Evolutionary conservation across 2,797 vertebrate genomes (phyloP), one percentile per base, ranked within the genome.

Genomic region (Xiphorhynchus erythropygius): DNA sequence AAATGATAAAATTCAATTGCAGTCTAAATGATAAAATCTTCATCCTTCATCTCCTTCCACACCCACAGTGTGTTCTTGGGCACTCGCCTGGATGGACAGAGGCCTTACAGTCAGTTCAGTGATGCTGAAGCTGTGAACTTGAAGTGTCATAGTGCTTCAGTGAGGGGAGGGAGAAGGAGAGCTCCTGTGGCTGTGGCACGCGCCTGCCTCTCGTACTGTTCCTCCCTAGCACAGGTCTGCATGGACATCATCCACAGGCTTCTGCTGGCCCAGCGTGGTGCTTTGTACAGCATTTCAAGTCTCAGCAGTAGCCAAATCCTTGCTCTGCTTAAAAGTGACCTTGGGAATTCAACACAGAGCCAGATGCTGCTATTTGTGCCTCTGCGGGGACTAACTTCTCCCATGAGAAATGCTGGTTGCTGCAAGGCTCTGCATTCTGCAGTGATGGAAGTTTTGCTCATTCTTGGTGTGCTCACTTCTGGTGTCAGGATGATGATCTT

Each of bases 351-450:
- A 74, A 50, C 30, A 8, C 49, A 21, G 60, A 90, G 42, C 41
- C 78, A 85, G 89, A 80, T 55, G 89, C 89, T 87, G 81, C 71
- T 93, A 5, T 87, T 91, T 3, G 3, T 75, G 81, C 68, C 87
- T 78, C 95, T 92, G 93, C 84, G 89, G 92, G 96, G 87, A 92
- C 93, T 96, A 93, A 90, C 78, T 93, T 80, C 65, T 96, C 92
- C 93, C 92, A 4, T 0, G 15, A 71, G 84, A 50, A 50, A 71
- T 21, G 57, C 81, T 62, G 78, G 22, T 39, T 75, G 71, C 87
- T 89, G 90, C 75, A 89, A 71, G 79, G 75, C 24, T 13, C 71
- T 57, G 10, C 47, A 2, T 44, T 84, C 64, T 93, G 81, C 90
- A 75, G 41, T 44, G 71, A 71, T 2, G 5, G 86, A 77, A 75